Percentiles rank a stretch among this genome's conserved stretches.
Conservation (phyloP, 2,113 vertebrate genomes). For the Probosciger aterrimus region DNA sequence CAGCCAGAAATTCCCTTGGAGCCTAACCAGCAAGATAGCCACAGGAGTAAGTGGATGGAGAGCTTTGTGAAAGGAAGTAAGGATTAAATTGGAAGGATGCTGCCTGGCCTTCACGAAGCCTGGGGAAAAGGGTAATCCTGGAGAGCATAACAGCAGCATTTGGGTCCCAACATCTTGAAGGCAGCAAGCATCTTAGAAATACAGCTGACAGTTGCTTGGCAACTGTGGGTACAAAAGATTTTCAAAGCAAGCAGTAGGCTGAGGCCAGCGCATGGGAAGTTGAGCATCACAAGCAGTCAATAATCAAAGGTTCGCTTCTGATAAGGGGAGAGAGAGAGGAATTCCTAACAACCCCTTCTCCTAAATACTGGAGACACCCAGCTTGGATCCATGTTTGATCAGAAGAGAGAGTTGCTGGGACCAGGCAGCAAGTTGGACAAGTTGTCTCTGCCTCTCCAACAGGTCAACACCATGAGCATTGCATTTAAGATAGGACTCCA, state of each 20-base stretch:
- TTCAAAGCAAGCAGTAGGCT: conserved; percentile 34
- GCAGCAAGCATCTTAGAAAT: background rate
- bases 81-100: background rate
- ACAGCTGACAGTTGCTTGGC: conserved; percentile 56
- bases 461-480: background rate
- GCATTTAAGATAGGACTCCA: background rate
- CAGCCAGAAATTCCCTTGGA: accelerated
- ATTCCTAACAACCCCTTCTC: background rate
- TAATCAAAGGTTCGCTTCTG: background rate
- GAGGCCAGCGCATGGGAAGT: background rate
- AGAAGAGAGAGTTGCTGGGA: background rate
- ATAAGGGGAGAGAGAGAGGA: background rate
- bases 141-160: background rate
- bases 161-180: background rate
- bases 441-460: background rate
- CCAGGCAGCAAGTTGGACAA: background rate
- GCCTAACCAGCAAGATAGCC: background rate
- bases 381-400: accelerated
- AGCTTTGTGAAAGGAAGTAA: background rate
- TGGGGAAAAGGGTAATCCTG: background rate
- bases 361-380: accelerated
- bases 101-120: background rate
- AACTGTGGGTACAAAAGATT: conserved; percentile 7
- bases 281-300: conserved; percentile 8
- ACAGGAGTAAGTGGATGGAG: background rate